A percentile compares a stretch with the other conserved stretches of the same genome.
These are phyloP conservation scores for Sarcophaga rosellei DNA, from an alignment of 2,888 invertebrate species.

Conservation along the genomic window DNA sequence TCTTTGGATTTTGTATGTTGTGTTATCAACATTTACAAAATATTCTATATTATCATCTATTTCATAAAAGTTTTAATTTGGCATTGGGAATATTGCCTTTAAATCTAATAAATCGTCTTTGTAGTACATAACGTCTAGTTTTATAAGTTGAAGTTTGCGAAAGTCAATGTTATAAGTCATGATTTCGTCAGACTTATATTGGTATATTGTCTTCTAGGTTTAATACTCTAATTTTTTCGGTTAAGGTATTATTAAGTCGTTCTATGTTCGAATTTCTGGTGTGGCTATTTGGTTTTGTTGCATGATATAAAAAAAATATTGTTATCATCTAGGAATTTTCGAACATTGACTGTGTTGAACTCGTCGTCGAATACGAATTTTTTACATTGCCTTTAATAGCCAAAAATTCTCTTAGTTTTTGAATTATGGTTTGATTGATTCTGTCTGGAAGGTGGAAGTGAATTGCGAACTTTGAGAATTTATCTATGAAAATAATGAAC, in stretches of 20 bases:
- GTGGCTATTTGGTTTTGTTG: slow-evolving; percentile 53
- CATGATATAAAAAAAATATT: slow-evolving; percentile 59
- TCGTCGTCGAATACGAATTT: slow-evolving; percentile 62
- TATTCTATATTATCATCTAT: slow-evolving; percentile 33
- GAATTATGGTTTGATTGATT: slow-evolving; percentile 33
- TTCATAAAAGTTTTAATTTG: no score
- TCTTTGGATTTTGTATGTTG: neutral
- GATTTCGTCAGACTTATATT: slow-evolving; percentile 39
- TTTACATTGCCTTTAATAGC: slow-evolving; percentile 54
- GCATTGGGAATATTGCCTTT: no score
- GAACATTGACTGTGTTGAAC: slow-evolving; percentile 60
- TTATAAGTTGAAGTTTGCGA: slow-evolving; percentile 24
- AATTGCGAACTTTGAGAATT: slow-evolving; percentile 47
- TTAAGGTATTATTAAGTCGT: slow-evolving; percentile 57
- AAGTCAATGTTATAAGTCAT: slow-evolving; percentile 39
- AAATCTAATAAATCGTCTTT: no score
- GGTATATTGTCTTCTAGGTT: slow-evolving; percentile 57
- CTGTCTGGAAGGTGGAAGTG: slow-evolving; percentile 29
- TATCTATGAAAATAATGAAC: slow-evolving; percentile 50
- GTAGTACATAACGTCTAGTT: slow-evolving; percentile 21
- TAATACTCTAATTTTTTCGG: slow-evolving; percentile 61
- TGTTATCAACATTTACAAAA: slow-evolving; percentile 19
- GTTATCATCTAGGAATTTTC: slow-evolving; percentile 56
- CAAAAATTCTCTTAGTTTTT: slow-evolving; percentile 32
- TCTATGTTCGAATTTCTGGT: neutral